phyloP scores from a whole-genome alignment of 2,113 vertebrate species.

The Ginglymostoma cirratum region DNA sequence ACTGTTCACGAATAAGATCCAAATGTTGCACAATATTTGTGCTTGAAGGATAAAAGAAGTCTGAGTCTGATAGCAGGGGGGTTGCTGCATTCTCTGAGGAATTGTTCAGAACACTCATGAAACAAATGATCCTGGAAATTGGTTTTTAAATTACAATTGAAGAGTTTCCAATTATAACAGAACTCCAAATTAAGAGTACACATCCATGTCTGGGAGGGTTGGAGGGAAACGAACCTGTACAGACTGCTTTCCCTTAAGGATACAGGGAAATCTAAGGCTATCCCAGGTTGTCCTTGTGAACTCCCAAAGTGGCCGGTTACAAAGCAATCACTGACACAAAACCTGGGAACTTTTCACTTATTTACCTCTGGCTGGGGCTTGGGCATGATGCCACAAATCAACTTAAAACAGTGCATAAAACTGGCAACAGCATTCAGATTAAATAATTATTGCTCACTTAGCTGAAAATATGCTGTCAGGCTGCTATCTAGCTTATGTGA shows the following conservation, averaged over 20 bases:
- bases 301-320: neutral
- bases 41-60: neutral
- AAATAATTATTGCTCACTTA: conserved; percentile 8
- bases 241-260: neutral
- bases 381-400: neutral
- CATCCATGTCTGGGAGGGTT: neutral
- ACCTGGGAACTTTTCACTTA: neutral
- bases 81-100: neutral
- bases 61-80: neutral
- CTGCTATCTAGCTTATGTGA: too few relatives aligned
- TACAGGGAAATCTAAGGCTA: neutral
- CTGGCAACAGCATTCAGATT: neutral
- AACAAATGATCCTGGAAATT: conserved; percentile 11
- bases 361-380: neutral
- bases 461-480: neutral
- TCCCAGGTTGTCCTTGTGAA: neutral
- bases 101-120: neutral
- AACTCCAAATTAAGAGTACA: neutral
- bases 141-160: neutral
- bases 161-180: neutral
- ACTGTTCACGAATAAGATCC: neutral
- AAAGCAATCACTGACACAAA: neutral
- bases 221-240: neutral
- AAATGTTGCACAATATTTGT: conserved; percentile 10
- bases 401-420: neutral